phyloP scores from a whole-genome alignment of 2,113 vertebrate species.

The Corynorhinus townsendii region DNA sequence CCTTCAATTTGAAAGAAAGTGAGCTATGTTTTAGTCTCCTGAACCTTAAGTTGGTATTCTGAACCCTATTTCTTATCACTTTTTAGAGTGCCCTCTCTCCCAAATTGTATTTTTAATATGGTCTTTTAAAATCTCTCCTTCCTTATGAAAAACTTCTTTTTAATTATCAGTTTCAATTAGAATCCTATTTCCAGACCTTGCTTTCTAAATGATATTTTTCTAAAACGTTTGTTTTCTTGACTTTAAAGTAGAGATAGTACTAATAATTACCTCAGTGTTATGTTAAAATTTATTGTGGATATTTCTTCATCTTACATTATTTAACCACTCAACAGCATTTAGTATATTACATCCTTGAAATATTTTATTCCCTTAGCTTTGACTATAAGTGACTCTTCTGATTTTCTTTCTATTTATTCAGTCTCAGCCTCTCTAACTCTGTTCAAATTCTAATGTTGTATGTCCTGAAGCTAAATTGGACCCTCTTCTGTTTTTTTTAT shows the following conservation, averaged over 20 bases:
- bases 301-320: background rate
- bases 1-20: background rate
- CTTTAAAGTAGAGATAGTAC: background rate
- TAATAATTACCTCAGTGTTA: background rate
- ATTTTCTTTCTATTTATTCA: background rate
- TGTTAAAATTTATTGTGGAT: background rate
- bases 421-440: background rate
- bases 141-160: background rate
- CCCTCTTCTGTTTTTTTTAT: background rate
- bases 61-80: background rate
- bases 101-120: background rate
- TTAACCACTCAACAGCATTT: background rate
- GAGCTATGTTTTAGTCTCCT: background rate
- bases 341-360: background rate
- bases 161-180: background rate
- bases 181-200: background rate
- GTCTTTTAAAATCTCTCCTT: background rate
- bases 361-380: background rate
- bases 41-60: background rate
- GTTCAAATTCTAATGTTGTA: background rate
- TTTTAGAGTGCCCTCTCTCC: background rate
- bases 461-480: background rate
- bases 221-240: background rate
- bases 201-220: background rate
- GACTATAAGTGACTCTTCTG: background rate